phyloP scores from a whole-genome alignment of 2,888 invertebrate species.

The Eremobia ochroleuca region DNA sequence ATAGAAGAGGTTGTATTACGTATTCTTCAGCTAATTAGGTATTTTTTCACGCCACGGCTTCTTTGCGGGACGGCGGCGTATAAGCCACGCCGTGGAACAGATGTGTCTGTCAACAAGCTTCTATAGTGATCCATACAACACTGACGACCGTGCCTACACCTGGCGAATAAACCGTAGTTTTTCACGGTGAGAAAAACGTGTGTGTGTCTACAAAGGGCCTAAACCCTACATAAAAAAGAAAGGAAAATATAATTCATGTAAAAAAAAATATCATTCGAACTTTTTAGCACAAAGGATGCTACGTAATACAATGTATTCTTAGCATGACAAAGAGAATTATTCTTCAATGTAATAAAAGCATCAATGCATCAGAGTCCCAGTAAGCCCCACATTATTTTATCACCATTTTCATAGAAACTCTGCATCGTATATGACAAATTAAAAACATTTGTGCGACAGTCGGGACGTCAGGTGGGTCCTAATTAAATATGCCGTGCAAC shows the following conservation, averaged over 20 bases:
- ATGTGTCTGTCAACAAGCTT: too few relatives aligned
- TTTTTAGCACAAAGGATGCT: not conserved
- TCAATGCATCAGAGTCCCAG: not conserved
- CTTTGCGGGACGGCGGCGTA: too few relatives aligned
- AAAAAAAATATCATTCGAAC: not conserved
- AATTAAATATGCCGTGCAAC: conserved; percentile 56
- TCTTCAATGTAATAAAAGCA: not conserved
- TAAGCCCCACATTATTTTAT: not conserved
- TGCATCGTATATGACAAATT: conserved; percentile 47
- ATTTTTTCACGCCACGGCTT: too few relatives aligned
- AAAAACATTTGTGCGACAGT: conserved; percentile 54
- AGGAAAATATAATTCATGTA: not conserved
- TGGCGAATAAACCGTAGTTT: too few relatives aligned
- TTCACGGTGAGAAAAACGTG: too few relatives aligned
- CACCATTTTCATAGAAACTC: conserved; percentile 27
- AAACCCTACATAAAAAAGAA: not conserved
- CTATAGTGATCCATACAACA: too few relatives aligned
- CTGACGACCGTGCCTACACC: too few relatives aligned
- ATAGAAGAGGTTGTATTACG: not conserved
- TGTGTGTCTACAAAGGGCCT: too few relatives aligned
- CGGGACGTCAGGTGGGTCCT: conserved; percentile 50
- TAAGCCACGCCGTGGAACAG: too few relatives aligned
- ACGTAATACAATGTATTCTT: not conserved
- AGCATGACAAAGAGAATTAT: not conserved
- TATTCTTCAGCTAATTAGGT: not conserved